Percentiles rank a stretch among this genome's conserved stretches.
These are phyloP conservation scores for Toxotes lorentzi DNA, from an alignment of 2,797 vertebrate species.

Conservation along the genomic window DNA sequence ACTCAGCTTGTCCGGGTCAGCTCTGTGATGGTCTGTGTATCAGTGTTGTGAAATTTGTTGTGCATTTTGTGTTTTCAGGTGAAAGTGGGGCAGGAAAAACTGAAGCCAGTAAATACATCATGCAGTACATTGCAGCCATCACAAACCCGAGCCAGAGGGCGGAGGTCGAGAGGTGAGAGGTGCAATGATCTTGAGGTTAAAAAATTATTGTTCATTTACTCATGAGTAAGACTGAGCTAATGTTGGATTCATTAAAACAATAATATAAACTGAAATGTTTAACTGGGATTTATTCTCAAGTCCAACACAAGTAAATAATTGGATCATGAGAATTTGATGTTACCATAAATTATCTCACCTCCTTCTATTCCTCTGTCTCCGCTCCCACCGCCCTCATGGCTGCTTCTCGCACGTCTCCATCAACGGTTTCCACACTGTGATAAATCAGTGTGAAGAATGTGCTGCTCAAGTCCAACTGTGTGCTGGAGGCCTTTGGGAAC, in stretches of 20 bases:
- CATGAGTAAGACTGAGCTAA: neutral
- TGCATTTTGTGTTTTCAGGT: conserved; percentile 77
- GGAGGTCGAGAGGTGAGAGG: conserved; percentile 92
- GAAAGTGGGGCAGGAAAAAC: conserved; percentile 96
- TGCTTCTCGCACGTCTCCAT: conserved; percentile 13
- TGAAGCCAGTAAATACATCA: conserved; percentile 95
- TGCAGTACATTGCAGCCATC: conserved; percentile 96
- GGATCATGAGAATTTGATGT: conserved; percentile 21
- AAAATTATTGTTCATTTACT: neutral
- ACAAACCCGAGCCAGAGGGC: conserved; percentile 92
- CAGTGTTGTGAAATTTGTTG: neutral
- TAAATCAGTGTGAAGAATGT: conserved; percentile 90
- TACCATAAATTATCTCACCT: conserved; percentile 20
- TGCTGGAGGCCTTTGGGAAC: conserved; percentile 94
- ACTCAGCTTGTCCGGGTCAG: too few species aligned
- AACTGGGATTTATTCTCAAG: neutral
- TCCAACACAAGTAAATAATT: neutral
- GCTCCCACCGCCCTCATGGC: conserved; percentile 10
- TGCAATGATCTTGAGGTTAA: neutral
- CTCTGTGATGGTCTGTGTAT: neutral
- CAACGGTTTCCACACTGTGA: neutral
- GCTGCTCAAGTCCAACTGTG: conserved; percentile 94
- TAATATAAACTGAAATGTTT: neutral
- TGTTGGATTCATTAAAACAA: neutral
- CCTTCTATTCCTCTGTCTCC: neutral